Percentiles rank a stretch among this genome's conserved stretches.
Evolutionary conservation across 2,797 vertebrate species (phyloP).

Genomic region (Cygnus olor): DNA sequence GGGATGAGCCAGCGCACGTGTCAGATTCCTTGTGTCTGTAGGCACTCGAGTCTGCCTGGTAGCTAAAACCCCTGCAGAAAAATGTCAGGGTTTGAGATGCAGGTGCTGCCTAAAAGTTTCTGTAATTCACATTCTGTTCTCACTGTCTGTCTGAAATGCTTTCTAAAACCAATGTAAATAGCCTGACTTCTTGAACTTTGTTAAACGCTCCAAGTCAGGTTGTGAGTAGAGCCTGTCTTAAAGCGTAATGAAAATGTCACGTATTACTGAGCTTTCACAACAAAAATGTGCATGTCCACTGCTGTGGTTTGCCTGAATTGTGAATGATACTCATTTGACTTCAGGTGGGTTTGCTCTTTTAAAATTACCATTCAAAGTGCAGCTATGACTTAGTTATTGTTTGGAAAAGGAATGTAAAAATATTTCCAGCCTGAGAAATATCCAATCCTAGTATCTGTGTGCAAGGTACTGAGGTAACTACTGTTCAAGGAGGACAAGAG

Average conservation of each 20-base stretch:
- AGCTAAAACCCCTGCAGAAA: slow-evolving; percentile 4
- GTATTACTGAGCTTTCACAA: background rate
- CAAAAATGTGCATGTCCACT: background rate
- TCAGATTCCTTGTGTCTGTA: background rate
- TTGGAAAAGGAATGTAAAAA: background rate
- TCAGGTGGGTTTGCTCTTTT: background rate
- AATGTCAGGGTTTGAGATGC: background rate
- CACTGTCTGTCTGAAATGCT: background rate
- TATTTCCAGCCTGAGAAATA: background rate
- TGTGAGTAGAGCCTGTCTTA: background rate
- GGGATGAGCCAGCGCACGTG: background rate
- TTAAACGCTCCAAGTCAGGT: background rate
- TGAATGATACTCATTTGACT: background rate
- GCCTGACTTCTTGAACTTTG: background rate
- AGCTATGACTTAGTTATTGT: background rate
- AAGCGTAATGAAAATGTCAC: background rate
- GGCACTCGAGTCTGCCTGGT: background rate
- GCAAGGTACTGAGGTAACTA: background rate
- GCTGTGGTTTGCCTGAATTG: background rate
- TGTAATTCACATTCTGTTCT: background rate
- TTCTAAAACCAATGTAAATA: background rate
- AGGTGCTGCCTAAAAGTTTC: slow-evolving; percentile 45
- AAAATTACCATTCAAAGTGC: background rate
- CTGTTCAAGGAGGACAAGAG: background rate
- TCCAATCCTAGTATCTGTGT: accelerated